Evolutionary conservation across 2,888 invertebrate genomes (phyloP).

Genomic region (Oasisia sp.): DNA sequence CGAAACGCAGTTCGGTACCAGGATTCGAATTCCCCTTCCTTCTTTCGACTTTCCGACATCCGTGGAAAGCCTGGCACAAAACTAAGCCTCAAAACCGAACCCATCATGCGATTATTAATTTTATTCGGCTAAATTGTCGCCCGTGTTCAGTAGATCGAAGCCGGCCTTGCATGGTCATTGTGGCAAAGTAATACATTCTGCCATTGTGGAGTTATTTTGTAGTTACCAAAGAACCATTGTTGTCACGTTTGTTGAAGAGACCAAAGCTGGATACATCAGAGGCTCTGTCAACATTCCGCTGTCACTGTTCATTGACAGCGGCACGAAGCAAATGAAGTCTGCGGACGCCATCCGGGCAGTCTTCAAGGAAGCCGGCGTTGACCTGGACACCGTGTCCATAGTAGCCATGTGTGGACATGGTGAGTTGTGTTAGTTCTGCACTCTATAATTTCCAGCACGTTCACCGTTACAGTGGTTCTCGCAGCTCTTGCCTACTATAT

Average conservation of each 20-base stretch:
- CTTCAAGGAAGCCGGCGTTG: not conserved
- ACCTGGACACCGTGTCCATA: not conserved
- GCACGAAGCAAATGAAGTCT: slow-evolving; percentile 18
- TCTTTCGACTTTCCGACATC: too few species aligned
- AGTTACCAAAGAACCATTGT: not conserved
- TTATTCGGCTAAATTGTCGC: too few species aligned
- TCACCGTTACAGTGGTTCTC: too few species aligned
- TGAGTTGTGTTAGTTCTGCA: not conserved
- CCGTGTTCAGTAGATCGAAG: too few species aligned
- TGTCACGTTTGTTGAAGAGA: slow-evolving; percentile 7
- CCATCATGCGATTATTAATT: too few species aligned
- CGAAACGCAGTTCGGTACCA: too few species aligned
- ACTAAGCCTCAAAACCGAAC: too few species aligned
- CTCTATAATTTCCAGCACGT: too few species aligned
- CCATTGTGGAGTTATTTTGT: not conserved
- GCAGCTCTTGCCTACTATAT: too few species aligned
- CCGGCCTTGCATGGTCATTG: too few species aligned
- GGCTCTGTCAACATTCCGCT: slow-evolving; percentile 22
- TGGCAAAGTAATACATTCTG: not conserved
- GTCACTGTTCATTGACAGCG: not conserved
- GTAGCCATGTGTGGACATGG: slow-evolving; percentile 20
- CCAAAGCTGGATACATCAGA: not conserved
- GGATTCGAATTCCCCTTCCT: too few species aligned
- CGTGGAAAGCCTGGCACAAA: too few species aligned
- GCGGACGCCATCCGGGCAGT: not conserved